Evolutionary conservation across 2,797 vertebrate genomes (phyloP).

Genomic region (Neomorphus geoffroyi): DNA sequence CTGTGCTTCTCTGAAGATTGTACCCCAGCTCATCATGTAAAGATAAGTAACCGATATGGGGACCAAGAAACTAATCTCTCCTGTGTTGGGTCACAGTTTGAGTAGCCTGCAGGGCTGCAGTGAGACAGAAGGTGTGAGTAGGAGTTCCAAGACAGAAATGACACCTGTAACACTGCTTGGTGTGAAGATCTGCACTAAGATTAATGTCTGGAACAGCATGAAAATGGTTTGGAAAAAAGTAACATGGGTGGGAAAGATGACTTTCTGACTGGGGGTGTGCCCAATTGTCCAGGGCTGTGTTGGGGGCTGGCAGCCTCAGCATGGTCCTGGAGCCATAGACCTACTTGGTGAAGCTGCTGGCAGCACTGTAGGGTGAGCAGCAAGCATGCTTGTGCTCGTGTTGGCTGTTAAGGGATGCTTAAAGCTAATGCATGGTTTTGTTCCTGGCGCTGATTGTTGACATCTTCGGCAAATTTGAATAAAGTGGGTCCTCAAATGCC

Average conservation of each 20-base stretch:
- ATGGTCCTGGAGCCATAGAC: not conserved
- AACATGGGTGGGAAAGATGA: not conserved
- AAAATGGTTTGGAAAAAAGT: not conserved
- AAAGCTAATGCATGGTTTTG: accelerated
- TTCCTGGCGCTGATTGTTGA: not conserved
- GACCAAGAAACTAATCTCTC: not conserved
- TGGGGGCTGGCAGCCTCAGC: accelerated
- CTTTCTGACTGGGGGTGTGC: not conserved
- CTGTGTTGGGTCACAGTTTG: not conserved
- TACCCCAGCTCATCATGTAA: not conserved
- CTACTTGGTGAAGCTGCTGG: not conserved
- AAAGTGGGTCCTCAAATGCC: not conserved
- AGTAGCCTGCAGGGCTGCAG: not conserved
- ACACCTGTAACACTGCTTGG: not conserved
- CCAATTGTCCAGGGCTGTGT: not conserved
- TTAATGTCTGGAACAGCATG: not conserved
- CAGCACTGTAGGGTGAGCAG: not conserved
- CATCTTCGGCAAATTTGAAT: not conserved
- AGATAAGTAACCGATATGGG: not conserved
- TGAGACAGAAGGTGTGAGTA: not conserved
- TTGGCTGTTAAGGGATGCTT: not conserved
- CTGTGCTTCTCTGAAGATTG: not conserved
- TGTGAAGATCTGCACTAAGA: accelerated
- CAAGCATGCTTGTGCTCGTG: not conserved
- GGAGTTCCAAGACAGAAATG: not conserved